Percentiles rank a stretch among this genome's conserved stretches.
Evolutionary conservation across 2,888 invertebrate genomes (phyloP).

Genomic region (Hartigia nigra): DNA sequence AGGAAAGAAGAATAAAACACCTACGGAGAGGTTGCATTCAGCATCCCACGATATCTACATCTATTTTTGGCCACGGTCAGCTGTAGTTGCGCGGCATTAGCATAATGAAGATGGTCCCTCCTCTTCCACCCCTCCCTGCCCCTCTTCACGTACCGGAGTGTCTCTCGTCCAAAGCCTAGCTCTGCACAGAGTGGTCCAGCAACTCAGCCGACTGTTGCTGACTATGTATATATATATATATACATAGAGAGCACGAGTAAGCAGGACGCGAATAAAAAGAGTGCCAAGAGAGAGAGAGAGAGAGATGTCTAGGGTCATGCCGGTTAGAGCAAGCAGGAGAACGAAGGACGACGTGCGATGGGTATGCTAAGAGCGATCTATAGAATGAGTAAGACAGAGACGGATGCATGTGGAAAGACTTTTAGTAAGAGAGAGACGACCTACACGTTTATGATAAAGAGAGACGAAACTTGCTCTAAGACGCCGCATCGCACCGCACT

Average conservation of each 20-base stretch:
- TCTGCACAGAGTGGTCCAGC: constrained; percentile 34
- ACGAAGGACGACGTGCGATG: constrained; percentile 22
- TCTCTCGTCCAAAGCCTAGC: constrained; percentile 41
- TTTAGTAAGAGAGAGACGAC: neutral
- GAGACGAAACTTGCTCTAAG: constrained; percentile 47
- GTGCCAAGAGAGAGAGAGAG: constrained; percentile 21
- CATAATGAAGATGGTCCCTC: constrained; percentile 56
- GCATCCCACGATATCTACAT: constrained; percentile 51
- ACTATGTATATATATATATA: constrained; percentile 8
- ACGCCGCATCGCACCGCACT: constrained; percentile 41
- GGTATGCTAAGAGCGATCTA: constrained; percentile 25
- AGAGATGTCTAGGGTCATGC: constrained; percentile 4
- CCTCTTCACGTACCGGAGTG: constrained; percentile 26
- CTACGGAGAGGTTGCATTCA: neutral
- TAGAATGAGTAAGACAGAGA: constrained; percentile 27
- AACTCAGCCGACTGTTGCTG: constrained; percentile 36
- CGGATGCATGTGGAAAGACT: constrained; percentile 4
- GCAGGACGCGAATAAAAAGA: constrained; percentile 4
- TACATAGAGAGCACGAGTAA: neutral
- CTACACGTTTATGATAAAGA: constrained; percentile 14
- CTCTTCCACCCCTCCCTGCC: constrained; percentile 32
- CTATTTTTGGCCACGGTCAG: constrained; percentile 57
- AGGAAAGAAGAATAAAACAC: neutral
- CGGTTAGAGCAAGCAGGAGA: constrained; percentile 16
- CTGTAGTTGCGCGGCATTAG: constrained; percentile 56